Conservation (phyloP, 2,888 invertebrate species). For the Dendrolimus pini region DNA sequence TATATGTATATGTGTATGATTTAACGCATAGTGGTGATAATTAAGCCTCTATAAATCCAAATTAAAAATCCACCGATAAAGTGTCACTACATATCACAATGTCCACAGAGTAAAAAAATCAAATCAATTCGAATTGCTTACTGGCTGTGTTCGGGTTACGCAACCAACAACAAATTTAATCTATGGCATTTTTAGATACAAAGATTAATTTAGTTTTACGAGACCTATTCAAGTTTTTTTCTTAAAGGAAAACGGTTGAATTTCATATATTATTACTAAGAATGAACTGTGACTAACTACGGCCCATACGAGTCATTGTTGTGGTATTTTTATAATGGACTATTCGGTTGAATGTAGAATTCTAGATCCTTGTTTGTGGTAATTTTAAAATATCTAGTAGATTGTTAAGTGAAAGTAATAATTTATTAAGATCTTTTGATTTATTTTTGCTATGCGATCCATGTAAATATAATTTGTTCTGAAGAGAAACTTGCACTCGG, state of each 20-base stretch:
- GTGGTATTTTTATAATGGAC: constrained; percentile 20
- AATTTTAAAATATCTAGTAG: background rate
- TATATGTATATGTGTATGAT: too few relatives aligned
- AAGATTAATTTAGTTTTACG: background rate
- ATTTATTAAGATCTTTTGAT: background rate
- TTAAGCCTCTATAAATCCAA: too few relatives aligned
- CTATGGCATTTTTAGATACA: background rate
- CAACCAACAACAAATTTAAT: background rate
- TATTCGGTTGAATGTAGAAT: background rate
- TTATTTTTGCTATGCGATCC: background rate
- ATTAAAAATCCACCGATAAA: too few relatives aligned
- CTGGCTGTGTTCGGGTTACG: constrained; percentile 15
- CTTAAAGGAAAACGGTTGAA: constrained; percentile 28
- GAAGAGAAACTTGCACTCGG: background rate
- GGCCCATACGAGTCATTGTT: constrained; percentile 22
- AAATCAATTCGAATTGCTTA: constrained; percentile 45
- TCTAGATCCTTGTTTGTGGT: background rate
- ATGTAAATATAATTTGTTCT: background rate
- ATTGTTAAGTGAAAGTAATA: background rate
- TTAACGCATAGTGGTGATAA: too few relatives aligned
- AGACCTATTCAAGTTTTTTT: constrained; percentile 9
- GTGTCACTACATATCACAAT: too few relatives aligned
- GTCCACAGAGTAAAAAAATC: constrained; percentile 24
- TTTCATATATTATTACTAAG: constrained; percentile 23
- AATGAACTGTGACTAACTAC: constrained; percentile 32